A percentile compares a stretch with the other conserved stretches of the same genome.
Conservation (phyloP, 53 echinoderm and acorn worm genomes). For the Arbacia lixula region DNA sequence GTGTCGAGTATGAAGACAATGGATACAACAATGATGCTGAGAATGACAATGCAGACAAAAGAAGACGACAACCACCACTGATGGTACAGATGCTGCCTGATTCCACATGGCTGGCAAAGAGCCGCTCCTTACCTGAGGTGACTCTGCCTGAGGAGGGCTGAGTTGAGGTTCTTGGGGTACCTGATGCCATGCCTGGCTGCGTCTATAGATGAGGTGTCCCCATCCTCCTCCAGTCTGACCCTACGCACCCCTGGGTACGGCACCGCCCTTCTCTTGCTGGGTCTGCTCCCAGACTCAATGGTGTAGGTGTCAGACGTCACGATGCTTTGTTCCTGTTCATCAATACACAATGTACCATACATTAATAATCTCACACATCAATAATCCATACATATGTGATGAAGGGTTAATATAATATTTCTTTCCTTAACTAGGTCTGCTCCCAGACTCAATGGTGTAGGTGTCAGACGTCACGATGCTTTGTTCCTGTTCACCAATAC, state of each 20-base stretch:
- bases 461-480: conserved; percentile 91
- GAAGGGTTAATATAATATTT: not conserved
- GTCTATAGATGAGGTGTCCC: conserved; percentile 42
- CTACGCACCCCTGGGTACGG: conserved; percentile 58
- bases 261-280: conserved; percentile 21
- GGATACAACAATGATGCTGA: too few relatives aligned
- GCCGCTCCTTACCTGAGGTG: conserved; percentile 11
- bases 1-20: too few relatives aligned
- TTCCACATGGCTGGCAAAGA: too few relatives aligned
- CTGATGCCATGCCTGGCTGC: conserved; percentile 89
- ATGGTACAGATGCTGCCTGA: too few relatives aligned
- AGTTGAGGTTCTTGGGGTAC: conserved; percentile 70
- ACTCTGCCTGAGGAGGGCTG: conserved; percentile 18
- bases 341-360: not conserved
- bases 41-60: too few relatives aligned
- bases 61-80: too few relatives aligned
- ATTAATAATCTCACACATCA: not conserved
- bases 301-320: conserved; percentile 96
- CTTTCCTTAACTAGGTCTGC: conserved; percentile 31
- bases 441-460: conserved; percentile 84
- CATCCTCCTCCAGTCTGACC: conserved; percentile 45
- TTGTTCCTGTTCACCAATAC: conserved; percentile 65
- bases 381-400: not conserved
- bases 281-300: conserved; percentile 68
- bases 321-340: conserved; percentile 63